A percentile compares a stretch with the other conserved stretches of the same genome.
Conservation (phyloP, 37 sponge, comb jelly and placozoan genomes). For the Cladorhizidae sp. region DNA sequence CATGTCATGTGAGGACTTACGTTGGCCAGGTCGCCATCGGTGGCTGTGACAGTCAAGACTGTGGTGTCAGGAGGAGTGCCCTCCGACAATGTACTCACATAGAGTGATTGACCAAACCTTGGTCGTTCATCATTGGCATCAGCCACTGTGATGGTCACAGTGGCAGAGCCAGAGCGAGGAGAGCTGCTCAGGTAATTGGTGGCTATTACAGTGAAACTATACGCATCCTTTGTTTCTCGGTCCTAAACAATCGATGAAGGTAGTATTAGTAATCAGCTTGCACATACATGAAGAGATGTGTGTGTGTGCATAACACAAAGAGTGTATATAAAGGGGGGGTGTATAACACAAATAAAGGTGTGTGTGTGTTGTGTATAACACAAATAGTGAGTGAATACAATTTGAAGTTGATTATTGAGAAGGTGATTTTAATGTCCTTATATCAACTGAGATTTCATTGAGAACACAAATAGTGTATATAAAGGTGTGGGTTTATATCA, state of each 20-base stretch:
- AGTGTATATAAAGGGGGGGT: no score
- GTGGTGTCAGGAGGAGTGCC: not conserved
- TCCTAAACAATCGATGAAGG: conserved; percentile 11
- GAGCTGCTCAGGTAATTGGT: conserved; percentile 21
- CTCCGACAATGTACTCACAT: conserved; percentile 23
- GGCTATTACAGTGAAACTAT: conserved; percentile 37
- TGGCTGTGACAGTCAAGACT: conserved; percentile 34
- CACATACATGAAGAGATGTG: no score
- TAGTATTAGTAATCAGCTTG: not conserved
- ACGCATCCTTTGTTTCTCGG: conserved; percentile 1
- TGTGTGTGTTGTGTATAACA: no score
- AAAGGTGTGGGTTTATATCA: no score
- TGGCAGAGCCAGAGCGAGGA: not conserved
- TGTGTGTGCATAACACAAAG: no score
- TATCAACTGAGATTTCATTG: no score
- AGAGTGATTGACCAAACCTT: conserved; percentile 3
- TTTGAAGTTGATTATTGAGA: no score
- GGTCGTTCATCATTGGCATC: conserved; percentile 46
- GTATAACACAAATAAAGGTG: no score
- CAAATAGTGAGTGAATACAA: no score
- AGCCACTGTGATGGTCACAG: conserved; percentile 17
- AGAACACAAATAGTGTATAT: no score
- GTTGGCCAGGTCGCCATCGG: conserved; percentile 32
- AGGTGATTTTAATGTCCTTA: no score
- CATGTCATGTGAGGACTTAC: conserved; percentile 17